Evolutionary conservation across 2,113 vertebrate species (phyloP).

Genomic region (Ageneiosus marmoratus): DNA sequence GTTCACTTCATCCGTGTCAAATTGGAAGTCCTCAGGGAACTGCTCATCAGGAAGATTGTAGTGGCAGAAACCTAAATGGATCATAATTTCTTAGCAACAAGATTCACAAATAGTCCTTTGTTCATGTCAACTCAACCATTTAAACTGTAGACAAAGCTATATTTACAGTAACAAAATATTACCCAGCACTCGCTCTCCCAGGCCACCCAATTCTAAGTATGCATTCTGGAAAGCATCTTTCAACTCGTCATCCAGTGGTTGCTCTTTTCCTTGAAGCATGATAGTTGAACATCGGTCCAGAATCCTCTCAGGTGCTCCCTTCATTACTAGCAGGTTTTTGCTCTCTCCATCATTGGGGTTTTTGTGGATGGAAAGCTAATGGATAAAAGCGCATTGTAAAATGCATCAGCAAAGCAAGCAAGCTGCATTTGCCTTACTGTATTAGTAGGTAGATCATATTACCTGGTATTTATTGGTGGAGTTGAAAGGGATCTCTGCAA

Average conservation of each 20-base stretch:
- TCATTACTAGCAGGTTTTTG: constrained; percentile 87
- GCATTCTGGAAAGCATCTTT: constrained; percentile 92
- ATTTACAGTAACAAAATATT: neutral
- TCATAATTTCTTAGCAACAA: neutral
- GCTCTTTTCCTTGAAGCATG: constrained; percentile 84
- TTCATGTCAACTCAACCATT: neutral
- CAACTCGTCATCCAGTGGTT: constrained; percentile 85
- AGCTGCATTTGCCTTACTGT: neutral
- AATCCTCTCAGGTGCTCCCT: constrained; percentile 89
- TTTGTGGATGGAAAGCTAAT: constrained; percentile 86
- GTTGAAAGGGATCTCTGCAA: constrained; percentile 91
- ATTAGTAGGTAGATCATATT: neutral
- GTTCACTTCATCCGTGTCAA: constrained; percentile 86
- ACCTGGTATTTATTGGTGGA: constrained; percentile 98
- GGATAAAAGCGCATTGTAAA: neutral
- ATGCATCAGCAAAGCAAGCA: neutral
- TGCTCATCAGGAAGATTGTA: constrained; percentile 79
- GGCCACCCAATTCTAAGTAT: constrained; percentile 87
- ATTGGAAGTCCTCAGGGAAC: constrained; percentile 82
- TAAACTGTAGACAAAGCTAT: too few species aligned
- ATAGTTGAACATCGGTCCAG: constrained; percentile 89
- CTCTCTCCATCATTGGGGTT: constrained; percentile 61
- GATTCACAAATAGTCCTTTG: neutral
- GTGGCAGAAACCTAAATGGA: constrained; percentile 83
- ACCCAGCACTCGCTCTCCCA: constrained; percentile 88